Percentiles rank a stretch among this genome's conserved stretches.
These are phyloP conservation scores for Linnaemya vulpina DNA, from an alignment of 2,888 invertebrate genomes.

Conservation along the genomic window DNA sequence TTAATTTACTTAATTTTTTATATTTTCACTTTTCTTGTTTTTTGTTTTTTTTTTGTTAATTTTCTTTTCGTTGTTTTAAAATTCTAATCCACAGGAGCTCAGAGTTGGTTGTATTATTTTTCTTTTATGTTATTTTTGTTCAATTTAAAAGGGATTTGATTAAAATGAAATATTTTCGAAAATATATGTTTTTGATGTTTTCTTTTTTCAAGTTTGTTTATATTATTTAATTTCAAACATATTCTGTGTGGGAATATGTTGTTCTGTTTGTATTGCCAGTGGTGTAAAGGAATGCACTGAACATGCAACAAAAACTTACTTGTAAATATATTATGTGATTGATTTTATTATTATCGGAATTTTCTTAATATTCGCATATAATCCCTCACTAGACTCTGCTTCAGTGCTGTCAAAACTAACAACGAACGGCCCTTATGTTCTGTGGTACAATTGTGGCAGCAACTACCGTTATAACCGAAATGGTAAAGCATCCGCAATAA, in stretches of 20 bases:
- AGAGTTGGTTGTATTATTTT: background rate
- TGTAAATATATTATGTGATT: too few species aligned
- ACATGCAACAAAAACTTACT: too few species aligned
- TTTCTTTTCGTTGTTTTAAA: conserved; percentile 6
- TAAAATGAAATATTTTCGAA: conserved; percentile 20
- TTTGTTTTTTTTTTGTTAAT: background rate
- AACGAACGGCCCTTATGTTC: too few species aligned
- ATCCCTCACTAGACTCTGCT: too few species aligned
- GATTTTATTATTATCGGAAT: too few species aligned
- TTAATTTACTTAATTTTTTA: background rate
- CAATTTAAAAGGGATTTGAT: conserved; percentile 18
- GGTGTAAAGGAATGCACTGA: too few species aligned
- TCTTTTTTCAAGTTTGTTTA: conserved; percentile 1
- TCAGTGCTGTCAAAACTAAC: too few species aligned
- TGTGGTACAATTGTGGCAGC: too few species aligned
- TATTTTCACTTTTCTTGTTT: background rate
- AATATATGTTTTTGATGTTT: conserved; percentile 14
- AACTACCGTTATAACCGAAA: too few species aligned
- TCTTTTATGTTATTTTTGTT: conserved; percentile 4
- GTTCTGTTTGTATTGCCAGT: background rate
- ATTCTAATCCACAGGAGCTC: background rate
- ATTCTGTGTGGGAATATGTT: background rate
- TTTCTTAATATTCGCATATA: too few species aligned
- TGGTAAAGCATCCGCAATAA: too few species aligned
- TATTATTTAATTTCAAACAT: background rate